Base-by-base conservation (phyloP, 2,797 vertebrate species). In the Premnoplex brunnescens region DNA sequence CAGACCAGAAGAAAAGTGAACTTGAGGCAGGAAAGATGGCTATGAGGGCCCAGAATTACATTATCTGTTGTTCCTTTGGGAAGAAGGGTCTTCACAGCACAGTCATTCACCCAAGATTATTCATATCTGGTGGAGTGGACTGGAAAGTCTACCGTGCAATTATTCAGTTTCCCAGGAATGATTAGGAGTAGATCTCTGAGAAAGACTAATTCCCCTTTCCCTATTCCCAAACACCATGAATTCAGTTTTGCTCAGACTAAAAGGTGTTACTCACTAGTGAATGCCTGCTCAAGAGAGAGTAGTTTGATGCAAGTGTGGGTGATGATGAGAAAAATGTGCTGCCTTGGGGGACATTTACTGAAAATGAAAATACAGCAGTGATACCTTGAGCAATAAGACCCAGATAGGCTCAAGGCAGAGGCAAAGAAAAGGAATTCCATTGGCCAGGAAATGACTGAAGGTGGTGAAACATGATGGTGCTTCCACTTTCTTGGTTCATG, bases 401-500 rank as follows among this genome's bases (percentile, higher is more conserved):
- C 39, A 78, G 27, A 30, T 32, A 77, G 28, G 10, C 22, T 55
- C 1, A 1, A 75, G 62, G 34, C 49, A 89, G 54, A 59, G 30
- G 36, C 32, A 64, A 54, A 46, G 51, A 62, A 60, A 37, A 51
- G 4, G 15, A 51, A 4, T 49, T 86, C 54, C 10, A 12, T 17
- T 85, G 54, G 26, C 32, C n/a, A 59, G 22, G 23, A 89, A 75
- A 59, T n/a, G 34, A 4, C 48, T 46, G 41, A 77, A 44, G 6
- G 13, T 56, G 34, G 27, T 71, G 34, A 82, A 85, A 66, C 7
- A 16, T 0, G 0, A 39, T 16, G 22, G 9, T 71, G 23, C 12
- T 56, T 76, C 19, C 2, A 0, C 34, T 85, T 73, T 56, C 56
- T 56, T 41, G 27, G 14, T 24, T 77, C 80, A 37, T 56, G 37